Base-by-base conservation (phyloP, 2,113 vertebrate genomes). In the Actenoides hombroni region DNA sequence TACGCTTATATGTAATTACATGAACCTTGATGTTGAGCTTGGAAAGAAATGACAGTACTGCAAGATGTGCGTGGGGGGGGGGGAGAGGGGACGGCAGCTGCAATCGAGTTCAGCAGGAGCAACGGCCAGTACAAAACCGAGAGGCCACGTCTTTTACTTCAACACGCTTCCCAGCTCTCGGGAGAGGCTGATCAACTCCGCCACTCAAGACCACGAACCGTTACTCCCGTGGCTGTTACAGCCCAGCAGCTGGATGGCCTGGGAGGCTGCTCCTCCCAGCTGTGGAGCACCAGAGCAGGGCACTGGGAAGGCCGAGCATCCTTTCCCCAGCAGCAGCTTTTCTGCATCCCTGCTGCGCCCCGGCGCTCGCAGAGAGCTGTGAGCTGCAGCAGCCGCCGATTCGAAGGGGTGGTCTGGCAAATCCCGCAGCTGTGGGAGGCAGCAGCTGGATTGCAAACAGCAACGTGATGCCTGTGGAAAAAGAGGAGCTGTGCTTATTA, bases 81-180 rank as follows among this genome's bases (percentile, higher is more conserved):
- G 1, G 8, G 11, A 28, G 48, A 85, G 63, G 57, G 26, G 18
- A 51, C 19, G 2, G 31, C 68, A 75, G 51, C 91, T 60, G 44
- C 61, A 31, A 7, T 23, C 3, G 12, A 82, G 74, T 89, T 75
- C 51, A 44, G 51, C 28, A 5, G 40, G 39, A 88, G 63, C 76
- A 31, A 9, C 0, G 13, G 48, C 67, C 74, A 11, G 11, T 19
- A n/a, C 48, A 68, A 57, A 80, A 16, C 42, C 7, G 3, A 84
- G 60, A 56, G 61, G 42, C 81, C 35, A 17, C 0, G 8, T 19
- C 39, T 73, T 87, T 70, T 40, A 35, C 71, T 82, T 79, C 80
- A 23, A 1, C 0, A 11, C 3, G 0, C 37, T 77, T 54, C 49
- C 23, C 44, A 35, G 71, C 33, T 57, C 40, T 75, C 1, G 0